These are phyloP conservation scores for Otolemur garnettii DNA, from an alignment of 2,113 vertebrate species.

Conservation along the genomic window DNA sequence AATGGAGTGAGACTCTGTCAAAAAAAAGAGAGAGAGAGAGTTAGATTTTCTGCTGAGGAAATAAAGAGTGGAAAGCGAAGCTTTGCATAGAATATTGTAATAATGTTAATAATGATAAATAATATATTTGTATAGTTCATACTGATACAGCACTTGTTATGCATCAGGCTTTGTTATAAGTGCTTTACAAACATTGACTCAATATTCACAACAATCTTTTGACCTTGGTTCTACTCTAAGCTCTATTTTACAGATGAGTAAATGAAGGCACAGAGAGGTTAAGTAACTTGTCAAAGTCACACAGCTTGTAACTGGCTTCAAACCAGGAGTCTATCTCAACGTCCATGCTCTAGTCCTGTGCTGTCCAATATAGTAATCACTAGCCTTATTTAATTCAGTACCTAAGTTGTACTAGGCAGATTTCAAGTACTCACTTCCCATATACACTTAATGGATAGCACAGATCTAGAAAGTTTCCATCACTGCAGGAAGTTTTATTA, in stretches of 20 bases:
- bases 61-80: neutral
- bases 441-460: neutral
- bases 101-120: neutral
- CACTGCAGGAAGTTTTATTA: neutral
- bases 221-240: conserved; percentile 24
- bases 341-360: neutral
- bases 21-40: neutral
- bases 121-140: neutral
- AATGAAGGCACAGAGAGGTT: neutral
- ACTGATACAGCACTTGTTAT: neutral
- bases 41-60: neutral
- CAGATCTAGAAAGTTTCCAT: neutral
- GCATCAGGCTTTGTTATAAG: neutral
- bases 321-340: neutral
- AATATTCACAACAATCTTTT: conserved; percentile 14
- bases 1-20: too few species aligned
- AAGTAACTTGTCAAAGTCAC: neutral
- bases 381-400: conserved; percentile 1
- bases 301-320: neutral
- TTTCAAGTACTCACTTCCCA: conserved; percentile 18
- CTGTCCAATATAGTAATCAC: neutral
- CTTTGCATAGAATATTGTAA: neutral
- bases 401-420: neutral
- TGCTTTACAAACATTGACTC: neutral
- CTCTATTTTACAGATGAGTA: conserved; percentile 26